Evolutionary conservation across 2,888 invertebrate genomes (phyloP).

Genomic region (Nymphalis c-album): DNA sequence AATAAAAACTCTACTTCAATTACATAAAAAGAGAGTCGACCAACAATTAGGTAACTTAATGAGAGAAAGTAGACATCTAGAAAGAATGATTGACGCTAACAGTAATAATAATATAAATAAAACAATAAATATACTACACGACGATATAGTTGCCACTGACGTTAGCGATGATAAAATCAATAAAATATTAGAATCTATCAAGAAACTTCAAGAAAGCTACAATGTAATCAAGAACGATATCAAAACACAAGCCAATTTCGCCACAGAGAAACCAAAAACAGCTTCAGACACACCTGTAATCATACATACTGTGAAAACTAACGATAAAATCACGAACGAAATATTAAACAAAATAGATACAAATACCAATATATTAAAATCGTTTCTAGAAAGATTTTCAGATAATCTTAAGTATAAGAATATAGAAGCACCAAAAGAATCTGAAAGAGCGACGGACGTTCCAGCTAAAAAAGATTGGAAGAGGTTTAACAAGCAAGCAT

Average conservation of each 20-base stretch:
- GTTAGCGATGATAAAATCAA: constrained; percentile 18
- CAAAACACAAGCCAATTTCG: constrained; percentile 4
- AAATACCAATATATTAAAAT: constrained; percentile 61
- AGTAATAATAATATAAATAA: constrained; percentile 38
- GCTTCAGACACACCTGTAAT: constrained; percentile 25
- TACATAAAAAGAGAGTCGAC: constrained; percentile 58
- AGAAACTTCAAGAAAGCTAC: constrained; percentile 26
- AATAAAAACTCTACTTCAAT: constrained; percentile 52
- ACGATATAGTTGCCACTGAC: constrained; percentile 1
- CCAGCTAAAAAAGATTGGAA: constrained; percentile 23
- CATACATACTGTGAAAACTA: constrained; percentile 47
- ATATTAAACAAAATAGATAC: constrained; percentile 64
- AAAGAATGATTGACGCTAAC: constrained; percentile 41
- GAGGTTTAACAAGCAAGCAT: constrained; percentile 5
- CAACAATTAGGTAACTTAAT: constrained; percentile 55
- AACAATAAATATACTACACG: constrained; percentile 17
- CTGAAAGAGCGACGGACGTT: background rate
- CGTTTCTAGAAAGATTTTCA: constrained; percentile 56
- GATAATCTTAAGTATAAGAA: constrained; percentile 38
- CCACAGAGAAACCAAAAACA: constrained; percentile 10
- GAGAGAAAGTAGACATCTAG: constrained; percentile 54
- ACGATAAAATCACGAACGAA: constrained; percentile 59
- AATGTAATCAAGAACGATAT: constrained; percentile 6
- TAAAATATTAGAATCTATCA: constrained; percentile 24
- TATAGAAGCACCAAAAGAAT: background rate